Evolutionary conservation across 2,888 invertebrate species (phyloP), one percentile per base, ranked within the genome.

Genomic region (Eucera pruinosa): DNA sequence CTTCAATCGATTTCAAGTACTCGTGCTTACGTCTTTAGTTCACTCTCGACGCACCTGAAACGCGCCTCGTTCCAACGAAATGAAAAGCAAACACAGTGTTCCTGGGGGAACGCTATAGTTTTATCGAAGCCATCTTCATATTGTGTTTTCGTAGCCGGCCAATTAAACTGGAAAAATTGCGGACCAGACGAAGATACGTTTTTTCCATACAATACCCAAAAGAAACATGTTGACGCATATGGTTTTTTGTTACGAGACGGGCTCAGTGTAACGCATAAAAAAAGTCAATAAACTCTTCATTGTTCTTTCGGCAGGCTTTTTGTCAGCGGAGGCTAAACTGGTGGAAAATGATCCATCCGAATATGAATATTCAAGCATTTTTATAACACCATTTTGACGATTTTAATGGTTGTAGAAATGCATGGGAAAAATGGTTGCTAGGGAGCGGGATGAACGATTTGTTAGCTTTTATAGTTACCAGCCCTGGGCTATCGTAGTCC

Each of bases 81-180:
- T 27, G 69, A 33, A 68, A 55, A 54, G 30, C 47, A 61, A 73
- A 73, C 54, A 61, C 0, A 11, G 13, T 0, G 13, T 6, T 18
- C 41, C 55, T 1, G 2, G 23, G 5, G 43, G 33, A 0, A 0
- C 1, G 9, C 9, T 15, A 9, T 20, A 27, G 36, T 33, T 58
- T 50, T 13, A 43, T 20, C 45, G 27, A 27, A 27, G 39, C 43
- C 23, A 61, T 69, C 54, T 41, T 41, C 41, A 47, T 20, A 61
- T 73, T 47, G 54, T 41, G 41, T 69, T 61, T 61, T 61, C 61
- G 9, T 23, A 69, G 54, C 33, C 60, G 54, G 9, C 54, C 54
- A 55, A 72, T 72, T 60, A 70, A 33, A 15, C n/a, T 23, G 54
- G 41, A 61, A 55, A 72, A 72, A 72, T 72, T 45, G 60, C 13